Conservation (phyloP, 30 jellyfish, hydroid and myxozoan species). For the Turritopsis rubra region DNA sequence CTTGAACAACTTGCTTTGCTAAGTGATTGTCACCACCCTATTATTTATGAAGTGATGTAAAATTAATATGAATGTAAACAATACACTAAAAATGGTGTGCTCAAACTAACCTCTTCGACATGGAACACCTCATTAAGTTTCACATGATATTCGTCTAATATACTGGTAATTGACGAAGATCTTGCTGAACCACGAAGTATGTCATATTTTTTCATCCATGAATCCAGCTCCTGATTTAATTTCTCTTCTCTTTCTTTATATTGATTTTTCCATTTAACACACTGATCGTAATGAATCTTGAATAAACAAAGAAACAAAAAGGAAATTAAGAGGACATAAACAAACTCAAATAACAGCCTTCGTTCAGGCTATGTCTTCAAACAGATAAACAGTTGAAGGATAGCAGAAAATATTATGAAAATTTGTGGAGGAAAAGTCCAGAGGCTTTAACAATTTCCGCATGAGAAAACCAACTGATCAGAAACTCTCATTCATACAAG, state of each 20-base stretch:
- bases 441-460: too few species aligned
- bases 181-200: background rate
- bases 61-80: background rate
- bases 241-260: background rate
- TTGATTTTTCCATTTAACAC: background rate
- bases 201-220: background rate
- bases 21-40: background rate
- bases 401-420: too few species aligned
- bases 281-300: background rate
- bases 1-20: background rate
- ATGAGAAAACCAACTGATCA: too few species aligned
- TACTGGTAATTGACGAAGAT: background rate
- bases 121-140: background rate
- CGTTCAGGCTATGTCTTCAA: too few species aligned
- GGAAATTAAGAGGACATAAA: background rate
- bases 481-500: too few species aligned
- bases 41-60: too few species aligned
- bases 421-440: too few species aligned
- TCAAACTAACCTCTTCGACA: background rate
- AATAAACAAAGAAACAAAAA: background rate
- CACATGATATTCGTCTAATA: background rate
- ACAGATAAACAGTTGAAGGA: too few species aligned
- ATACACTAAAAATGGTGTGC: background rate
- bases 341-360: background rate
- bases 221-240: background rate